These are phyloP conservation scores for Australoheros scitulus DNA, from an alignment of 2,113 vertebrate species.

Conservation along the genomic window DNA sequence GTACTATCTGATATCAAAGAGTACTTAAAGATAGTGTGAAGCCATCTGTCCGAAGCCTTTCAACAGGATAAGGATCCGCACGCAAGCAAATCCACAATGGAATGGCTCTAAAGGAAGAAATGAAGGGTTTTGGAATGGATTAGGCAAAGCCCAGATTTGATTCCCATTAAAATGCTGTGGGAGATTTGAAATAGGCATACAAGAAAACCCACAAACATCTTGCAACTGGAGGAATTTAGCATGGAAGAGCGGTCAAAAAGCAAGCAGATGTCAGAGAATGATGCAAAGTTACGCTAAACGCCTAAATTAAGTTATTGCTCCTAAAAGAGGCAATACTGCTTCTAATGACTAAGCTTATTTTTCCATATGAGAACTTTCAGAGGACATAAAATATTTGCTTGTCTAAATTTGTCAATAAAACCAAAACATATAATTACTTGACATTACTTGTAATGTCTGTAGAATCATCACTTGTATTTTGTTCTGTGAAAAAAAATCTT, in stretches of 20 bases:
- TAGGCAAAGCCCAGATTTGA: not conserved
- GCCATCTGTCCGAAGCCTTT: not conserved
- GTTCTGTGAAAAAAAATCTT: not conserved
- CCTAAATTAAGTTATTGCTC: not conserved
- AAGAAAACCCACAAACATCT: not conserved
- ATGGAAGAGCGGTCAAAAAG: not conserved
- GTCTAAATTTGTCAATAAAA: not conserved
- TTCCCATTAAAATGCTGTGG: constrained; percentile 1
- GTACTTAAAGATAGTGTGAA: not conserved
- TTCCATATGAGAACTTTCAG: not conserved
- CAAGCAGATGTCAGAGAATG: not conserved
- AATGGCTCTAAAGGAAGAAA: not conserved
- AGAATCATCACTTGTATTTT: too few relatives aligned
- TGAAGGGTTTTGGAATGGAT: constrained; percentile 10
- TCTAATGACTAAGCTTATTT: too few relatives aligned
- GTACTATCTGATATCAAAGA: not conserved
- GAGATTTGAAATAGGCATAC: not conserved
- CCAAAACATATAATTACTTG: not conserved
- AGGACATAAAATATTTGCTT: not conserved
- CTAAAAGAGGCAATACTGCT: not conserved
- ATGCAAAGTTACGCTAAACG: not conserved
- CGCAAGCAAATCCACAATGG: not conserved
- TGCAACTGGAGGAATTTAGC: not conserved
- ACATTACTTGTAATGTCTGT: too few relatives aligned
- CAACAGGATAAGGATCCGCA: not conserved